phyloP scores from a whole-genome alignment of 1,140 invertebrate species.

The Trichoplusia ni region DNA sequence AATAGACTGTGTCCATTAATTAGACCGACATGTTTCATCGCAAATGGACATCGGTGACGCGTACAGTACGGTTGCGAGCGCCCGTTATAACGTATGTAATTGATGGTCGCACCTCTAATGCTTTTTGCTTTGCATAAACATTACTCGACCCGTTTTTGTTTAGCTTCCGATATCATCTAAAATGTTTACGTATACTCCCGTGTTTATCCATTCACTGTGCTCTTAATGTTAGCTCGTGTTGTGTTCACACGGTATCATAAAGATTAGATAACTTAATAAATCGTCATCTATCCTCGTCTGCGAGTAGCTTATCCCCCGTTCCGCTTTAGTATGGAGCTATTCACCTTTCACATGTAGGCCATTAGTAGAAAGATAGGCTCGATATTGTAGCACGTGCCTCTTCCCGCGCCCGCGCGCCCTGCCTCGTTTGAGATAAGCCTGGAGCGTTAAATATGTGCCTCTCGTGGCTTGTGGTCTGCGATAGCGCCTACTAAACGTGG shows the following conservation, averaged over 20 bases:
- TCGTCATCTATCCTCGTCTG: conserved; percentile 39
- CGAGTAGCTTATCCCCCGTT: conserved; percentile 44
- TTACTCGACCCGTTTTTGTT: conserved; percentile 21
- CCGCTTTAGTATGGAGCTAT: conserved; percentile 49
- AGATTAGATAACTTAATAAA: conserved; percentile 45
- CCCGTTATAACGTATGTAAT: conserved; percentile 41
- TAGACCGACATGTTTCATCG: conserved; percentile 68
- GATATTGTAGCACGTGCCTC: conserved; percentile 58
- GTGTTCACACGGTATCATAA: conserved; percentile 16
- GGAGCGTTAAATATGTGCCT: conserved; percentile 58
- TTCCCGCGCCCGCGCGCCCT: conserved; percentile 31
- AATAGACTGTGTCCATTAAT: conserved; percentile 73
- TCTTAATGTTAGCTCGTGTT: conserved; percentile 7
- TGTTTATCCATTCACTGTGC: background rate
- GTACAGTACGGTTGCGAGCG: conserved; percentile 29
- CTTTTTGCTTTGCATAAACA: conserved; percentile 44
- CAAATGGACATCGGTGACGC: conserved; percentile 59
- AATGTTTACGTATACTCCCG: conserved; percentile 5
- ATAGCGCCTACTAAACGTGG: conserved; percentile 43
- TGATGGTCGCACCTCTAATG: conserved; percentile 41
- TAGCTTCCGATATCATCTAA: conserved; percentile 4
- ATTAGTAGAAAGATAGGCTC: conserved; percentile 64
- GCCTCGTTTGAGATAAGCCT: conserved; percentile 57
- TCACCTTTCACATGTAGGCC: conserved; percentile 59
- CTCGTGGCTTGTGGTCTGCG: conserved; percentile 44